These are phyloP conservation scores for Trichoplusia ni DNA, from an alignment of 1,140 invertebrate genomes.

Conservation along the genomic window DNA sequence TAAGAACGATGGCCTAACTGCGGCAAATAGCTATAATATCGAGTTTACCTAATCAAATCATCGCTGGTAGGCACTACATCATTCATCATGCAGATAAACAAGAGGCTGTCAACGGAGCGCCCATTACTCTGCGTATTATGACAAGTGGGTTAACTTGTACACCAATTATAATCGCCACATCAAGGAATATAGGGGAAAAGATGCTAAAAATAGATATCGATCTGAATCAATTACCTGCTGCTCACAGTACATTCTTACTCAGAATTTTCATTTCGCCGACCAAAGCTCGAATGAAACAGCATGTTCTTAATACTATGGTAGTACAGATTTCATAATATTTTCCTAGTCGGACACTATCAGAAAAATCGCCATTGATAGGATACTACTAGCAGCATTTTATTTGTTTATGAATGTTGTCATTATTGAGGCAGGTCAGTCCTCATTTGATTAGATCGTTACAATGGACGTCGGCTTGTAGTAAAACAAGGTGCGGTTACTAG, in stretches of 20 bases:
- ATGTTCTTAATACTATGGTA: neutral
- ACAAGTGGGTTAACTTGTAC: slow-evolving; percentile 7
- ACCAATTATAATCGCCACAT: neutral
- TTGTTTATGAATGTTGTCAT: neutral
- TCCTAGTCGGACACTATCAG: neutral
- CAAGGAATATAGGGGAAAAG: neutral
- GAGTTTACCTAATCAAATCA: slow-evolving; percentile 43
- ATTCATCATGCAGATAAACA: slow-evolving; percentile 5
- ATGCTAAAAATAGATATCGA: slow-evolving; percentile 25
- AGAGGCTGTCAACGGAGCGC: neutral
- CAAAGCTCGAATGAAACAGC: neutral
- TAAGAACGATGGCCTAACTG: slow-evolving; percentile 52
- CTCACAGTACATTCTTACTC: neutral
- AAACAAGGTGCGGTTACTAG: slow-evolving; percentile 29
- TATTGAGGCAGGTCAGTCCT: slow-evolving; percentile 26
- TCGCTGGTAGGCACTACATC: neutral
- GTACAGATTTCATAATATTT: neutral
- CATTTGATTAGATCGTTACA: neutral
- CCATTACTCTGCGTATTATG: neutral
- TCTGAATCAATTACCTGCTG: slow-evolving; percentile 18
- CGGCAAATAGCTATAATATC: slow-evolving; percentile 39
- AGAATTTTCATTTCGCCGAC: neutral
- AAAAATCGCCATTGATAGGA: neutral
- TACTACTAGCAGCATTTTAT: neutral
- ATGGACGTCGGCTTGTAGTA: slow-evolving; percentile 3